Evolutionary conservation across 1,140 invertebrate genomes (phyloP).

Genomic region (Batillaria attramentaria): DNA sequence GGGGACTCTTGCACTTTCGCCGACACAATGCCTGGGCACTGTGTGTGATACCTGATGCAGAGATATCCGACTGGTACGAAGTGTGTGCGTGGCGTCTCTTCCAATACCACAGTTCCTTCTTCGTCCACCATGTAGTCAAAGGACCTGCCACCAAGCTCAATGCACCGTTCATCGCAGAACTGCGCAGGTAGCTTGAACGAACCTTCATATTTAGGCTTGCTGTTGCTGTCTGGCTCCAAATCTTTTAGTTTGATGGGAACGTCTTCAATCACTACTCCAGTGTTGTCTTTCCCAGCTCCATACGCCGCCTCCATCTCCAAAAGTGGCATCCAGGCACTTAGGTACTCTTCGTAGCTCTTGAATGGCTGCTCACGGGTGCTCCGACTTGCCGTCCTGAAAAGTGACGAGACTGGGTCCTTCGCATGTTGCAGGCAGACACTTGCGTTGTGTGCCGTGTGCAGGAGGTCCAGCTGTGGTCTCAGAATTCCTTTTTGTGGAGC

Average conservation of each 20-base stretch:
- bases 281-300: constrained; percentile 40
- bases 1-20: background rate
- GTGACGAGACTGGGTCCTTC: constrained; percentile 49
- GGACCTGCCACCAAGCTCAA: constrained; percentile 23
- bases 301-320: constrained; percentile 59
- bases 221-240: background rate
- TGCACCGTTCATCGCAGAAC: constrained; percentile 28
- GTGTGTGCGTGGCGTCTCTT: background rate
- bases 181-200: constrained; percentile 23
- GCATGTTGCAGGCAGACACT: constrained; percentile 60
- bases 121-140: background rate
- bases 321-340: constrained; percentile 55
- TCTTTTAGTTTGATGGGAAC: constrained; percentile 46
- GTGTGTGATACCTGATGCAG: constrained; percentile 28
- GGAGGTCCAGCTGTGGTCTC: constrained; percentile 52
- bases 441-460: constrained; percentile 51
- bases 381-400: constrained; percentile 29
- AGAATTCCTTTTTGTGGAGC: constrained; percentile 44
- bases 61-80: constrained; percentile 40
- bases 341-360: constrained; percentile 46
- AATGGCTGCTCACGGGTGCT: constrained; percentile 37
- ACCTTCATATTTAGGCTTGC: constrained; percentile 26
- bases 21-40: background rate
- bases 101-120: background rate
- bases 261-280: constrained; percentile 54